Base-by-base conservation (phyloP, 2,113 vertebrate species). In the Elachura formosa region DNA sequence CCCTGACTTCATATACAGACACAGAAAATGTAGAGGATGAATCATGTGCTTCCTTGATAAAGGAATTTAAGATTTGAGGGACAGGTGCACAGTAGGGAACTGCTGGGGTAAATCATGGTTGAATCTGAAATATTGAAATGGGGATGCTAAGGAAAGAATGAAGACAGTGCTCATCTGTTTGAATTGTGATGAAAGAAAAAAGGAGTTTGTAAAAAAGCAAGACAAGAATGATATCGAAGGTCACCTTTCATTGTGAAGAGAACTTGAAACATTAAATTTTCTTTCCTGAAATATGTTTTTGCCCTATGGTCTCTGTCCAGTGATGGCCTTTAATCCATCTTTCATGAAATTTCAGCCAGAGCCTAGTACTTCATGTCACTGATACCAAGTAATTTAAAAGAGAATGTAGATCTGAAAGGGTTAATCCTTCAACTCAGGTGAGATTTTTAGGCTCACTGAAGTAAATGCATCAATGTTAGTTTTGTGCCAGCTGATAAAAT, bases 61-160 rank as follows among this genome's bases (percentile, higher is more conserved):
- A 81, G 40, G n/a, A 18, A 93, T 83, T 93, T 93, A 89, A 94
- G 73, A 76, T 93, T 90, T 96, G 87, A 95, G 93, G 92, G 93
- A 97, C 75, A 93, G 87, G 85, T 77, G 91, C 91, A 90, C 87
- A 90, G 93, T 86, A 78, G 88, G 93, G 77, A 76, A 54, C 62
- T 93, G 64, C 86, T 77, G 89, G 87, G 63, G 82, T 91, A 93
- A 83, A 40, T 93, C 84, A 13, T 59, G 48, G 82, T 41, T 91
- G 64, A 94, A 75, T 64, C 86, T 79, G 72, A 67, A 95, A 94
- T 93, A 95, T 68, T 80, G 87, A 96, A 96, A 94, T 84, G 74
- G 28, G 48, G n/a, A 67, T 91, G 75, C 82, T 83, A 80, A 77
- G 48, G 78, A 75, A 87, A 79, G 58, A 68, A 59, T 71, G 56